Evolutionary conservation across 2,888 invertebrate species (phyloP).

Genomic region (Drepanosiphum platanoidis): DNA sequence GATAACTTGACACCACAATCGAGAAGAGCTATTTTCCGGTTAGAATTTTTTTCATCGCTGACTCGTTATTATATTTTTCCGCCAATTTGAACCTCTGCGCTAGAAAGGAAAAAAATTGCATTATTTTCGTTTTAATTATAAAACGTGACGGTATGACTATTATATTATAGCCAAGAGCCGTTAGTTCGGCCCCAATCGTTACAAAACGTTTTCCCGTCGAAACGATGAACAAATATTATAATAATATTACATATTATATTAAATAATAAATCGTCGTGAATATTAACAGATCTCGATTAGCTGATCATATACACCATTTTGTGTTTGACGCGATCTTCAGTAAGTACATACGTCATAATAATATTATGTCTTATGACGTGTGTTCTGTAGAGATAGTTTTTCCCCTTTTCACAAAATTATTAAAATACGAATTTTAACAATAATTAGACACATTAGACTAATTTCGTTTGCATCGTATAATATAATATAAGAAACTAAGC

Average conservation of each 20-base stretch:
- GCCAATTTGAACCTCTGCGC: too few species aligned
- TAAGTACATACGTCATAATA: background rate
- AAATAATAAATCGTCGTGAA: background rate
- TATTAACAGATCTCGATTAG: slow-evolving; percentile 31
- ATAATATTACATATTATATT: too few species aligned
- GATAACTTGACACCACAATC: too few species aligned
- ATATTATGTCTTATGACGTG: too few species aligned
- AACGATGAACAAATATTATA: slow-evolving; percentile 30
- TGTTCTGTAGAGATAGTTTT: too few species aligned
- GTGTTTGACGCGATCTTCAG: background rate
- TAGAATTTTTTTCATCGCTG: too few species aligned
- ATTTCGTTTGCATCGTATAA: background rate
- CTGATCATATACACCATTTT: background rate
- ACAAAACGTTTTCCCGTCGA: background rate
- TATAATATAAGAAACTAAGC: background rate
- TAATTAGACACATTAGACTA: too few species aligned
- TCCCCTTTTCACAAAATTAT: too few species aligned
- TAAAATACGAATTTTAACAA: too few species aligned
- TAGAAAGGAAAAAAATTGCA: too few species aligned
- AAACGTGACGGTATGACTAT: background rate
- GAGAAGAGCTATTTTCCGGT: too few species aligned
- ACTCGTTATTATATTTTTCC: too few species aligned
- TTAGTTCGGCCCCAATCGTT: background rate
- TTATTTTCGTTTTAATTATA: background rate
- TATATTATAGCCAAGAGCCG: background rate